A percentile compares a stretch with the other conserved stretches of the same genome.
Conservation (phyloP, 2,888 invertebrate genomes). For the Xestobium rufovillosum region DNA sequence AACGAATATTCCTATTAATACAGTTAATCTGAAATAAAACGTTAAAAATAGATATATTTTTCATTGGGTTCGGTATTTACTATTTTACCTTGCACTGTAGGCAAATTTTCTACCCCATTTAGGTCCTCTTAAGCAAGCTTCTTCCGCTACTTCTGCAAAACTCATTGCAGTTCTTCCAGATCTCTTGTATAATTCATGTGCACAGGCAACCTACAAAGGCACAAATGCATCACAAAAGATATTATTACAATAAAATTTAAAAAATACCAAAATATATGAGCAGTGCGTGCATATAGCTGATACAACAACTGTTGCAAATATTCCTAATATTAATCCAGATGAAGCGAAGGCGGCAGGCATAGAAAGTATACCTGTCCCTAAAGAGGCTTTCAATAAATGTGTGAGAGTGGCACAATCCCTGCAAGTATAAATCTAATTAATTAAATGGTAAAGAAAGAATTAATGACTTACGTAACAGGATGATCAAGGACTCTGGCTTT, state of each 20-base stretch:
- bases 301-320: slow-evolving; percentile 75
- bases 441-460: slow-evolving; percentile 5
- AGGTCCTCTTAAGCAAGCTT: slow-evolving; percentile 72
- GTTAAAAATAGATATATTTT: slow-evolving; percentile 5
- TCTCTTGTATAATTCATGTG: slow-evolving; percentile 69
- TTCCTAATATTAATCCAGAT: slow-evolving; percentile 78
- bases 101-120: slow-evolving; percentile 57
- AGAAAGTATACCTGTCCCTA: slow-evolving; percentile 92
- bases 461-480: slow-evolving; percentile 70
- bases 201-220: slow-evolving; percentile 66
- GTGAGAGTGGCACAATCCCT: slow-evolving; percentile 88
- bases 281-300: slow-evolving; percentile 91
- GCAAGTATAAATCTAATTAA: slow-evolving; percentile 32
- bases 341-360: slow-evolving; percentile 89
- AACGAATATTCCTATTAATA: slow-evolving; percentile 72
- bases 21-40: slow-evolving; percentile 51
- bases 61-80: neutral
- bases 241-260: slow-evolving; percentile 5
- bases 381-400: slow-evolving; percentile 89
- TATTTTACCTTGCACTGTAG: slow-evolving; percentile 53
- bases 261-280: slow-evolving; percentile 77
- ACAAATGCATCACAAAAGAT: slow-evolving; percentile 7
- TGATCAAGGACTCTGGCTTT: slow-evolving; percentile 61
- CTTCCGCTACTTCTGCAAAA: slow-evolving; percentile 80
- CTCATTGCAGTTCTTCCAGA: slow-evolving; percentile 66